Evolutionary conservation across 2,888 invertebrate species (phyloP), one percentile per base, ranked within the genome.

Genomic region (Saturnia pavonia): DNA sequence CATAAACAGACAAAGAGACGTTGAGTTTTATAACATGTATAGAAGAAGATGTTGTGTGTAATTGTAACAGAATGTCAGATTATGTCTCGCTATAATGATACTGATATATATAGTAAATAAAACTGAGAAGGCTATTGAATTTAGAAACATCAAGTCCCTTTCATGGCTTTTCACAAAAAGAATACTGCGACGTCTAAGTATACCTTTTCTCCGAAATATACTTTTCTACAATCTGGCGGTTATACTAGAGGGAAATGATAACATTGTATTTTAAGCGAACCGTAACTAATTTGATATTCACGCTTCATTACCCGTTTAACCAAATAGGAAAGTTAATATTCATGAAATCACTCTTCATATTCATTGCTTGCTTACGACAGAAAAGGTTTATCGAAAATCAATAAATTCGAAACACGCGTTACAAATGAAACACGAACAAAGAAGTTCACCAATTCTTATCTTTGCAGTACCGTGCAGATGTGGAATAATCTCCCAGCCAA

Each of bases 291-390:
- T 34, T 63, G 63, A 63, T 63, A 12, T 63, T 27, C 34, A 34
- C 63, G 63, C 63, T 27, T 63, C 63, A 63, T 19, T 63, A 63
- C 27, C 19, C 63, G 63, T 34, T 63, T 63, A 63, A 16, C 34
- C 27, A 25, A 63, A n/a, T 3, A 63, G 27, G 16, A 27, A 63
- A 34, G 63, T 63, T 34, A 63, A 63, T 63, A 63, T 63, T 63
- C 34, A 63, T 63, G 63, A 34, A 63, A 22, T 63, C 63, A 63
- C 34, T 16, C 4, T 63, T 63, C 63, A 34, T 63, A 63, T n/a
- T 63, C 34, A 63, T 63, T 63, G 63, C 25, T 34, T 63, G 63
- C 34, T 63, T 22, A 54, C 8, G 54, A 11, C 8, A 1, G 54
- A 22, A 22, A 11, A 22, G 8, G n/a, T 22, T 54, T 54, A 22